A percentile compares a stretch with the other conserved stretches of the same genome.
These are phyloP conservation scores for Cataglyphis cursor DNA, from an alignment of 2,888 invertebrate species.

Conservation along the genomic window DNA sequence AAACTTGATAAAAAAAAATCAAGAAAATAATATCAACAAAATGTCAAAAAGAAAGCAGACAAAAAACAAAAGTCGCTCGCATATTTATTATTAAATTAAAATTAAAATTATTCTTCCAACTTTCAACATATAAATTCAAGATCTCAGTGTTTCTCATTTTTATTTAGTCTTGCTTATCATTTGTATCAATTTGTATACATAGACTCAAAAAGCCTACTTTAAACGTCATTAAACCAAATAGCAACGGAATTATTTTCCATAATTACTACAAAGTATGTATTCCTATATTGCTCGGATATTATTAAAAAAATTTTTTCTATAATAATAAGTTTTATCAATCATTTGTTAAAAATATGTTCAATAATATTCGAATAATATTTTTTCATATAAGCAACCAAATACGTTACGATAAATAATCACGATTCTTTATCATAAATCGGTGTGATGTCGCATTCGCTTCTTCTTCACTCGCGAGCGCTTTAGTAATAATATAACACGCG, in stretches of 20 bases:
- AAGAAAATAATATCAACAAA: background rate
- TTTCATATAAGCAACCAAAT: background rate
- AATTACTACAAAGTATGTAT: background rate
- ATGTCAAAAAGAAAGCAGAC: background rate
- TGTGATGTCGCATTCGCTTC: slow-evolving; percentile 74
- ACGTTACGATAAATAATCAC: background rate
- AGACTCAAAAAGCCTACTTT: slow-evolving; percentile 16
- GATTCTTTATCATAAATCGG: slow-evolving; percentile 40
- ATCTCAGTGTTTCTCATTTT: slow-evolving; percentile 23
- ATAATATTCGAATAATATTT: background rate
- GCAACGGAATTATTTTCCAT: slow-evolving; percentile 30
- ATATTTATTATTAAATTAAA: slow-evolving; percentile 27
- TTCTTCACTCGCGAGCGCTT: slow-evolving; percentile 63
- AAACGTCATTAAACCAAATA: slow-evolving; percentile 19
- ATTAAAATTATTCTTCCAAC: slow-evolving; percentile 12
- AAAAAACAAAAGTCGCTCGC: background rate
- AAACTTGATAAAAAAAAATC: background rate
- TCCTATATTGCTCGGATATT: background rate
- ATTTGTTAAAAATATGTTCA: background rate
- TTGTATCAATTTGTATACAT: background rate
- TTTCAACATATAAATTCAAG: slow-evolving; percentile 5
- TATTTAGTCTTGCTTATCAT: background rate
- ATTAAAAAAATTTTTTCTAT: slow-evolving; percentile 12
- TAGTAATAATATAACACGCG: slow-evolving; percentile 75
- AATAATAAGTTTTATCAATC: background rate